Evolutionary conservation across 2,888 invertebrate genomes (phyloP).

Genomic region (Pheosia gnoma): DNA sequence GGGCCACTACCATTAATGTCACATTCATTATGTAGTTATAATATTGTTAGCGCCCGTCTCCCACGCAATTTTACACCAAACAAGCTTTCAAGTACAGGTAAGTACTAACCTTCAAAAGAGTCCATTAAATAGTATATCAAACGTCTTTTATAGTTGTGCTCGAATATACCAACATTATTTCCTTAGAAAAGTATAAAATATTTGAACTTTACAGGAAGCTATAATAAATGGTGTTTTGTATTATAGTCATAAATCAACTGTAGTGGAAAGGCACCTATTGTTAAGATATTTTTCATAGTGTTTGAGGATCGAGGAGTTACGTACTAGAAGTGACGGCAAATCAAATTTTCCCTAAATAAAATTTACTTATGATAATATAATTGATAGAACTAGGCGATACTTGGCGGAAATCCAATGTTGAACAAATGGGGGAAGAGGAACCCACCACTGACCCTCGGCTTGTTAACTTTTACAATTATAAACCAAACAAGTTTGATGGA

Average conservation of each 20-base stretch:
- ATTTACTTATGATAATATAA: too few species aligned
- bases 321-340: constrained; percentile 19
- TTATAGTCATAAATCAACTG: constrained; percentile 37
- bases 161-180: constrained; percentile 21
- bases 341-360: too few species aligned
- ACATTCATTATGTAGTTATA: not conserved
- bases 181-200: constrained; percentile 28
- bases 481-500: too few species aligned
- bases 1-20: not conserved
- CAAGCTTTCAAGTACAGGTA: not conserved
- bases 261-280: constrained; percentile 32
- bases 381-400: too few species aligned
- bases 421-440: too few species aligned
- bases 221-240: constrained; percentile 32
- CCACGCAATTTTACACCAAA: not conserved
- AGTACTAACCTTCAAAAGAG: not conserved
- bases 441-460: too few species aligned
- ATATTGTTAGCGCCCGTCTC: not conserved
- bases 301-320: constrained; percentile 23
- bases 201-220: constrained; percentile 24
- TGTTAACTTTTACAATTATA: too few species aligned
- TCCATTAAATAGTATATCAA: constrained; percentile 8
- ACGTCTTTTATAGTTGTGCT: constrained; percentile 9
- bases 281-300: constrained; percentile 48
- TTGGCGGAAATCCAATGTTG: too few species aligned